Evolutionary conservation across 2,113 vertebrate genomes (phyloP), one percentile per base, ranked within the genome.

Genomic region (Rhizomys pruinosus): DNA sequence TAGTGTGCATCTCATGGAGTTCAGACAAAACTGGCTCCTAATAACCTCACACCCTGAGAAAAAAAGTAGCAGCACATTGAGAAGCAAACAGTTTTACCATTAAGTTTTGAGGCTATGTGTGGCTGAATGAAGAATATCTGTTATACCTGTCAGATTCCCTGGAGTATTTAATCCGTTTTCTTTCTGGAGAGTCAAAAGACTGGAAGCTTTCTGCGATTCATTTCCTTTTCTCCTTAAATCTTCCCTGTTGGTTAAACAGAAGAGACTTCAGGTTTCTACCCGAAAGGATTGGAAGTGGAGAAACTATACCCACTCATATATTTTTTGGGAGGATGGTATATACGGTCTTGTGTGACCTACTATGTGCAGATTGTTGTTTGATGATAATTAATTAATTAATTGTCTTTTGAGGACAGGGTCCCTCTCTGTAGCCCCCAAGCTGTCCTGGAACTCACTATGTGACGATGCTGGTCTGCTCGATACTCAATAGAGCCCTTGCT

Each of bases 211-310:
- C 97, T 98, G 87, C 97, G 94, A 69, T n/a, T 98, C 98, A 87
- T 92, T 98, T 97, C 97, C 98, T 96, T 96, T 98, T 96, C n/a
- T 98, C 98, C 97, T 98, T 98, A 77, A 97, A 98, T 63, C 89
- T 98, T 96, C 98, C 98, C 98, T 98, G 97, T 94, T 27, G 95
- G 77, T n/a, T 97, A 90, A 96, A 69, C 77, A 97, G 27, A 96
- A 96, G 0, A 9, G 52, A 93, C 29, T 61, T 11, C 3, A 96
- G 39, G 90, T 27, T 96, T 66, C 85, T 29, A 44, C 13, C 11
- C 69, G 77, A 85, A 32, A 81, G n/a, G 59, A 0, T 4, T 32
- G 66, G 66, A 59, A 47, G 0, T 59, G 25, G 19, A 22, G 37
- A 87, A 66, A n/a, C 6, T 79, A 90, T 34, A 22, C 4, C 44